Evolutionary conservation across 1,140 invertebrate species (phyloP), one percentile per base, ranked within the genome.

Genomic region (Drosophila auraria): DNA sequence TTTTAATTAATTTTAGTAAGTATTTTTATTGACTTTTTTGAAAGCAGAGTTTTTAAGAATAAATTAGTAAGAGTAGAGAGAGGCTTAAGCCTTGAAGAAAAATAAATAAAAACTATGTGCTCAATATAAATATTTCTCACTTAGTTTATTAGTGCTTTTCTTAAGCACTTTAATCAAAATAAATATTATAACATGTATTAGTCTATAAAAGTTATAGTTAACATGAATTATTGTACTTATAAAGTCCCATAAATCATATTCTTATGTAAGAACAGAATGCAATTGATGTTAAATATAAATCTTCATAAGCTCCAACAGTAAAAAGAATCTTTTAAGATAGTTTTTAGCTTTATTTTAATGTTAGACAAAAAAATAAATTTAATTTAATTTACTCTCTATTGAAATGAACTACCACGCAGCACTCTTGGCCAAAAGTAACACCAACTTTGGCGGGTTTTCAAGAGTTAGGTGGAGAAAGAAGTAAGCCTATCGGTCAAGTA

Each of bases 401-500:
- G 2, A 1, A 20, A 1, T 11, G 20, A 54, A 5, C 11, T 36
- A 20, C 11, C 6, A n/a, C 8, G 4, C 5, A n/a, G 0, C 15
- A 25, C 20, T 36, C 12, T 54, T 40, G 33, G 20, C 54, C 54
- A 40, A 25, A 57, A 23, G 17, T 6, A 57, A 40, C 36, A 11
- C 54, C 36, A 25, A n/a, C 54, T 56, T 23, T n/a, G 36, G 4
- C 0, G 20, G 54, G 3, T 40, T 1, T n/a, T 65, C 0, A 2
- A 25, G 11, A 33, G 57, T 40, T 27, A 8, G 8, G 9, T 57
- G 54, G 15, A n/a, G 54, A 40, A 14, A 23, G 7, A 66, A 44
- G 25, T 38, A 33, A 33, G 44, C 36, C 73, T 72, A 79, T 84
- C 82, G 81, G 84, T 87, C 84, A 87, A 89, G 84, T 89, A 87